Base-by-base conservation (phyloP, 2,113 vertebrate genomes). In the Callorhinus ursinus region DNA sequence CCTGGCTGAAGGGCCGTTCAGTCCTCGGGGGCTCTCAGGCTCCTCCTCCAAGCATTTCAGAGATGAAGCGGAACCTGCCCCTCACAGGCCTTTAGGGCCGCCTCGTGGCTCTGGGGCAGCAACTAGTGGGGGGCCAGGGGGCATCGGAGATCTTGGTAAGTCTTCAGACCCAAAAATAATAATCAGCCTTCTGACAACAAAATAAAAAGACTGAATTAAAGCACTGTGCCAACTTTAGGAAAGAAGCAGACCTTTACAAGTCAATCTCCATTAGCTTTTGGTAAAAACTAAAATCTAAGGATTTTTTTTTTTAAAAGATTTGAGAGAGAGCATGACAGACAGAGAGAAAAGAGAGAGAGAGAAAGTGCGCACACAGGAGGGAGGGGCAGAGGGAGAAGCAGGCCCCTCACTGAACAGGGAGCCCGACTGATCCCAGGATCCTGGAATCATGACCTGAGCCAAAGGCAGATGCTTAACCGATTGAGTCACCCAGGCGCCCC, bases 51-150 rank as follows among this genome's bases (percentile, higher is more conserved):
- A 19, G 63, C 21, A n/a, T 13, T 18, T 72, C 71, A 65, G 63
- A 42, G 3, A 11, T 2, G 7, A 39, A 42, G 71, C 1, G 39
- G 4, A 6, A 31, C 4, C 22, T 51, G 46, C 8, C 46, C 51
- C 36, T 19, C 42, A 7, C 10, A 0, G 4, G 22, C 72, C 33
- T 53, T 16, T 9, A 39, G 49, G 86, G 24, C n/a, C 42, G 46
- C n/a, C 15, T 6, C 0, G 1, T 28, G 49, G 71, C 49, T n/a
- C 1, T 0, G 2, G 2, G 36, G 57, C n/a, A 77, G 74, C 53
- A 39, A 33, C 24, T 2, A 5, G 28, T 7, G 22, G 16, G 69
- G 39, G 36, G 5, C 0, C 6, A 39, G 12, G 49, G 28, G 24
- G 24, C 22, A 9, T 6, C 39, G 19, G 36, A 76, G 80, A 57